Conservation (phyloP, 2,888 invertebrate species). For the Megaustenia siamemsis region DNA sequence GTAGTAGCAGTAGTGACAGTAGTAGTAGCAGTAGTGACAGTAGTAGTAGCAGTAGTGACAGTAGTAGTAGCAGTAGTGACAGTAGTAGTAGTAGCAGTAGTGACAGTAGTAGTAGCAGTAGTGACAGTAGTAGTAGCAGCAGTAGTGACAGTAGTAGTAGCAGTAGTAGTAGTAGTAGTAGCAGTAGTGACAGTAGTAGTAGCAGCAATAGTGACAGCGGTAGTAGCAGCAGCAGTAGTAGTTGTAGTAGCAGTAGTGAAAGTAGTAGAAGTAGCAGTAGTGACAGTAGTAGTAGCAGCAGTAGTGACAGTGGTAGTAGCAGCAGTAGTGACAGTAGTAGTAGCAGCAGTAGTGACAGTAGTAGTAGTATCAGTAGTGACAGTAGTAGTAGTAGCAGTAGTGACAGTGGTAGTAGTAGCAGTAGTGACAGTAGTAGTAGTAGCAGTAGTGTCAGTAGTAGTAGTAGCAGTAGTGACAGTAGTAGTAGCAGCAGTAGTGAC, state of each 20-base stretch:
- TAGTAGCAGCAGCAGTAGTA: neutral
- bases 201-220: neutral
- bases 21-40: neutral
- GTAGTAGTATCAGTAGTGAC: neutral
- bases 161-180: neutral
- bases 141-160: neutral
- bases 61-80: neutral
- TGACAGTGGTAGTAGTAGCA: neutral
- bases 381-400: neutral
- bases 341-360: neutral
- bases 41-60: neutral
- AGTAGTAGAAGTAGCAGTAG: neutral
- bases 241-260: neutral
- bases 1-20: neutral
- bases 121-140: neutral
- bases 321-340: neutral
- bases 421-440: neutral
- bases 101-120: neutral
- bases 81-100: neutral
- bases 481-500: conserved; percentile 15
- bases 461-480: neutral
- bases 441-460: neutral
- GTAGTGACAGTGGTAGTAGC: neutral
- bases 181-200: neutral
- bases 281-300: conserved; percentile 1